Base-by-base conservation (phyloP, 2,113 vertebrate species). In the Campylomormyrus tamandua region DNA sequence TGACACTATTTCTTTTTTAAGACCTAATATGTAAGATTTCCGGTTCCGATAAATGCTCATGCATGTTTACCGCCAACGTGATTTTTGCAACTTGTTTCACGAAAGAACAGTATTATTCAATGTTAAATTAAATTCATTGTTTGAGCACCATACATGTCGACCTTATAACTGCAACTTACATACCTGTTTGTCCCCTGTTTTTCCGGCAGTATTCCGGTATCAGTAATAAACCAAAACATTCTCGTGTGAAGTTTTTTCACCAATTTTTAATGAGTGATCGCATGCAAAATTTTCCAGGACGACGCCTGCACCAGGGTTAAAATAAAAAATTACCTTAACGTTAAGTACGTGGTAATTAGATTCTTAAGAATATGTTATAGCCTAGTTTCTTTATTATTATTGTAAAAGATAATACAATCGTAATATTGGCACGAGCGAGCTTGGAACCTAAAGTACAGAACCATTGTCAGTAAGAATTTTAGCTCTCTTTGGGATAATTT, bases 1-100 rank as follows among this genome's bases (percentile, higher is more conserved):
- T 56, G 50, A 35, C 85, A 8, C 27, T 53, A 39, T 87, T 87
- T 87, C n/a, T 31, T 87, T 87, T 87, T 53, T 87, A 53, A 52
- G 49, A 53, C 85, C 50, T 53, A 42, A 53, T 48, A 56, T 87
- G 35, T 53, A 87, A 50, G 50, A 53, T 87, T 56, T 87, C 85
- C 53, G 27, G 45, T 84, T 84, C 45, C 83, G 83, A 35, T 52
- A 56, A 35, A 87, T 13, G 85, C 1, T n/a, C 48, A 3, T 6
- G 17, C 0, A 31, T 56, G 45, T 87, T 87, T 87, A 56, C 50
- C 56, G 27, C 9, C 46, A 86, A 27, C 45, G 48, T 27, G 13
- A 53, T 53, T 53, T 52, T 52, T 21, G 27, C 27, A 87, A 52
- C 85, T 87, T 87, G 17, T 15, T 50, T n/a, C 8, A 50, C n/a